These are phyloP conservation scores for Parazoanthus darwini DNA, from an alignment of 92 coral and sea anemone genomes.

Conservation along the genomic window DNA sequence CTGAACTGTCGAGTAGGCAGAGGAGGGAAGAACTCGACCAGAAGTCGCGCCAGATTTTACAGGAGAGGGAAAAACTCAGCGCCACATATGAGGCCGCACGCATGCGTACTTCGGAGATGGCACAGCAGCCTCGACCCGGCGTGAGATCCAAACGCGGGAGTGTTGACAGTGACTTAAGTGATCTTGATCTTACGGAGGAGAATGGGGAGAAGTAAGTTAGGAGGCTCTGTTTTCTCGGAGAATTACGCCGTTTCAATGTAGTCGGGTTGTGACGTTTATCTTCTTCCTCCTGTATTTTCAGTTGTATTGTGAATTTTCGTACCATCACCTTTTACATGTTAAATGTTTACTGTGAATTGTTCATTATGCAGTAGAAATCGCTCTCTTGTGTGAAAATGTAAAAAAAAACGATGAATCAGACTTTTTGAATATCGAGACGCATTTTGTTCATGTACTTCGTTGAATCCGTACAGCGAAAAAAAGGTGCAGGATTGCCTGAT, in stretches of 20 bases:
- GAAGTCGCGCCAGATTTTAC: slow-evolving; percentile 74
- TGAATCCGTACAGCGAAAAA: no score
- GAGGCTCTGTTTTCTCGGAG: neutral
- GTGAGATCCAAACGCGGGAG: slow-evolving; percentile 19
- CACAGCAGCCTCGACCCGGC: slow-evolving; percentile 52
- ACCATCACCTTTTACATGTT: no score
- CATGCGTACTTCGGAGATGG: slow-evolving; percentile 71
- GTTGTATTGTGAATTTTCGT: no score
- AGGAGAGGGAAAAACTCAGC: slow-evolving; percentile 76
- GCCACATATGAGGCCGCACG: slow-evolving; percentile 83
- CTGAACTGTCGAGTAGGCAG: slow-evolving; percentile 76
- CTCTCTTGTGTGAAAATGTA: no score
- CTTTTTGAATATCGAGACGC: neutral
- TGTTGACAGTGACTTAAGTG: slow-evolving; percentile 44
- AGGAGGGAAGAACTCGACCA: slow-evolving; percentile 82
- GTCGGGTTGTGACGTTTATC: no score
- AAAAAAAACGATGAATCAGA: no score
- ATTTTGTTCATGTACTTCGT: neutral
- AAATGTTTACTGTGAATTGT: no score
- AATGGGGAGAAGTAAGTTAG: slow-evolving; percentile 5
- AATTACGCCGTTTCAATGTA: no score
- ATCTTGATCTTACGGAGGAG: slow-evolving; percentile 22
- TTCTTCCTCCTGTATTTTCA: no score
- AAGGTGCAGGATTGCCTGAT: no score
- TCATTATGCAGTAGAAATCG: no score